Evolutionary conservation across 2,888 invertebrate species (phyloP), one percentile per base, ranked within the genome.

Genomic region (Junonia oenone): DNA sequence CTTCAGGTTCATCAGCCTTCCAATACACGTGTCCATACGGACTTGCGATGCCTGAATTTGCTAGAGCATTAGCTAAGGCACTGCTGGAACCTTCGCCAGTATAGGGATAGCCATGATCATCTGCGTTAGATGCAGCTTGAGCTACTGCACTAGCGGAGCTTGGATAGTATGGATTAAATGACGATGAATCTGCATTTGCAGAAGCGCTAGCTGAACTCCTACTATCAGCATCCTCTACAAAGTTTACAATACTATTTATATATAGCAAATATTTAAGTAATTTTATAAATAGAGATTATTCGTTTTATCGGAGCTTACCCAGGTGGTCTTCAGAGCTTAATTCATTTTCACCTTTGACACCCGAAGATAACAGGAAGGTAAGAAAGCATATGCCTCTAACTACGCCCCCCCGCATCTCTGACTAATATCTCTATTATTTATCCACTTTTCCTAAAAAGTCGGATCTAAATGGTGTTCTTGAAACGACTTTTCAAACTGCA

Each of bases 331-430:
- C 58, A 47, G 59, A 50, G 31, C 51, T 55, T 38, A 56, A 14
- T 43, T 55, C 52, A 50, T 63, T 61, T 61, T 64, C 58, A 50
- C 64, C 56, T 43, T 54, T 58, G 9, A 53, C 53, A 56, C 60
- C 62, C 50, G 63, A 59, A 58, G 66, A 67, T 59, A 68, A 61
- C 63, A 72, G 65, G 68, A 67, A 68, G 67, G 70, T 66, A 40
- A 73, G 65, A 69, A 70, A 68, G 66, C 65, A 66, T 14, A 71
- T n/a, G 62, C 72, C 67, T 62, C 69, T 60, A 45, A 68, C 38
- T 29, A 57, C 55, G 62, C 64, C 68, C 53, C 63, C 68, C 66
- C 63, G 67, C 74, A 73, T 74, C 51, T 59, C 55, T 62, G 22
- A 56, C 51, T 29, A 40, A 13, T 13, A 38, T 50, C 33, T 19